Percentiles rank a stretch among this genome's conserved stretches.
These are phyloP conservation scores for Urocyon cinereoargenteus DNA, from an alignment of 2,797 vertebrate genomes.

Conservation along the genomic window DNA sequence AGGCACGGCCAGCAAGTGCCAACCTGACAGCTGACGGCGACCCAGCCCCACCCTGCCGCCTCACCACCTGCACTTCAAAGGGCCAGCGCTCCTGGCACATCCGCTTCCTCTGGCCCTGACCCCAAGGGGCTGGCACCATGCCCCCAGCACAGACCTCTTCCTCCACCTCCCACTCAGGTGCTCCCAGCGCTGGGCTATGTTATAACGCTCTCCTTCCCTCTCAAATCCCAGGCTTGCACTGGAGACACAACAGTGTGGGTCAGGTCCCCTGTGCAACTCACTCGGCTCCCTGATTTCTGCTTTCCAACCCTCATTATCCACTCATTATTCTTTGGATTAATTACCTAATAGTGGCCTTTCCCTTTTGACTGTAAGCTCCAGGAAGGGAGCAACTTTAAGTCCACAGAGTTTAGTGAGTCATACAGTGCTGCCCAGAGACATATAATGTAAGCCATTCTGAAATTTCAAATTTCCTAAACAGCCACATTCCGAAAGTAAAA, in stretches of 20 bases:
- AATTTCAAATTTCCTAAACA: background rate
- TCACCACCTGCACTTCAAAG: constrained; percentile 59
- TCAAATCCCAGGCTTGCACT: background rate
- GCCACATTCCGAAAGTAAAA: background rate
- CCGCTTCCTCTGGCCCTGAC: constrained; percentile 23
- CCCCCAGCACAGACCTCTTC: background rate
- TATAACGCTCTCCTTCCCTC: background rate
- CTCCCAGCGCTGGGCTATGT: background rate
- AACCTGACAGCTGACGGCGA: constrained; percentile 65
- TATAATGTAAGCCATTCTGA: background rate
- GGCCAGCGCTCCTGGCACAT: background rate
- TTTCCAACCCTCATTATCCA: background rate
- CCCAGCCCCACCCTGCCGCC: background rate
- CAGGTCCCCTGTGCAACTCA: background rate
- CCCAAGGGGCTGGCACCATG: background rate
- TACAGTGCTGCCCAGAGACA: rapidly evolving
- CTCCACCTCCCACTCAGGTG: rapidly evolving
- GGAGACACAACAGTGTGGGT: background rate
- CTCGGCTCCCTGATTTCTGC: background rate
- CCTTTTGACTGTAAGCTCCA: background rate
- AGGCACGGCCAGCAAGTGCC: constrained; percentile 62
- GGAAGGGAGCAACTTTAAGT: background rate
- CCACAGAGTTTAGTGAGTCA: rapidly evolving
- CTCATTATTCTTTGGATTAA: background rate
- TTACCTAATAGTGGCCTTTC: background rate